Evolutionary conservation across 2,888 invertebrate species (phyloP).

Genomic region (Cancer borealis): DNA sequence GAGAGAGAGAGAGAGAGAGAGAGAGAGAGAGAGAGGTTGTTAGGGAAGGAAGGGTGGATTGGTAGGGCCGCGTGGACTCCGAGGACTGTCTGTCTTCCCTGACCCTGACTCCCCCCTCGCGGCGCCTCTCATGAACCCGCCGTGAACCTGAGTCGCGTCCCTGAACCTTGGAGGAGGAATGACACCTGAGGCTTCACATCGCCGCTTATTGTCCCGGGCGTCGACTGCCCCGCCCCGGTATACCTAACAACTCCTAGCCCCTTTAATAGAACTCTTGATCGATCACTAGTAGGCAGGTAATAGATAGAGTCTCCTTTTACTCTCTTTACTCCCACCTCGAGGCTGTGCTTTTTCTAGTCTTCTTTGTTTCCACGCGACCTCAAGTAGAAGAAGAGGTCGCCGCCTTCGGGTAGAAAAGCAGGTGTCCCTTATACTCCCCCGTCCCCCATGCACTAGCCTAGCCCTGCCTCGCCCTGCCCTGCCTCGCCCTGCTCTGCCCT

Average conservation of each 20-base stretch:
- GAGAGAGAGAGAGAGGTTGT: neutral
- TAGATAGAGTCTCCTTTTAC: neutral
- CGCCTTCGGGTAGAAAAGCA: slow-evolving; percentile 12
- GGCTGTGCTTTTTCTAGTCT: neutral
- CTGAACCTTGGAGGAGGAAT: slow-evolving; percentile 33
- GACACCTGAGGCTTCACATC: slow-evolving; percentile 36
- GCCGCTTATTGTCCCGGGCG: neutral
- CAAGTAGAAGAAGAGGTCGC: neutral
- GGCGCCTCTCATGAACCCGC: slow-evolving; percentile 24
- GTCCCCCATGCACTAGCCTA: neutral
- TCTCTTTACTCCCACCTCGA: neutral
- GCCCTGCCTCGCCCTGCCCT: neutral
- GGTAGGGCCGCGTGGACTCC: neutral
- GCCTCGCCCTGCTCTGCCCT: neutral
- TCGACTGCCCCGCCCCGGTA: slow-evolving; percentile 5
- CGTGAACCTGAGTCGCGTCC: slow-evolving; percentile 36
- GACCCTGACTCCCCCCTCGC: slow-evolving; percentile 18
- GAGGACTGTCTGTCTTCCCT: neutral
- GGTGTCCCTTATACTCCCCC: neutral
- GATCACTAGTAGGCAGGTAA: slow-evolving; percentile 3
- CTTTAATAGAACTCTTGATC: neutral
- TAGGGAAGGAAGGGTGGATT: no score
- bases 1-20: neutral
- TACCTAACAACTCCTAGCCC: neutral
- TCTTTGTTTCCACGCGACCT: slow-evolving; percentile 4